These are phyloP conservation scores for Siniperca chuatsi DNA, from an alignment of 2,113 vertebrate genomes.

Conservation along the genomic window DNA sequence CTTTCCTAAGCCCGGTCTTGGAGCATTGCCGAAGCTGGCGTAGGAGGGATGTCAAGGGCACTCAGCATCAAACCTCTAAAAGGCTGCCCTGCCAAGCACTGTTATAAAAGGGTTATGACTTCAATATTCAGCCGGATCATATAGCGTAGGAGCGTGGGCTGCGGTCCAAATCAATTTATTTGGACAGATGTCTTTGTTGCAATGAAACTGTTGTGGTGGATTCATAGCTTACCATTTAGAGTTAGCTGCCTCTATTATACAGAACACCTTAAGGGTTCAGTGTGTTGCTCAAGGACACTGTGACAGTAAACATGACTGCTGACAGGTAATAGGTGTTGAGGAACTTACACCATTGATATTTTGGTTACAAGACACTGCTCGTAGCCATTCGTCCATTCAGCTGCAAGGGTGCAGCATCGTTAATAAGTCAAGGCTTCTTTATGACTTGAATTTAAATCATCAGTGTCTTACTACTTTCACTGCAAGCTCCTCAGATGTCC, in stretches of 20 bases:
- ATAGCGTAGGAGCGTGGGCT: slow-evolving; percentile 48
- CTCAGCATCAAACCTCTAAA: slow-evolving; percentile 68
- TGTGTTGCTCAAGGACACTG: slow-evolving; percentile 55
- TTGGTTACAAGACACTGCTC: slow-evolving; percentile 2
- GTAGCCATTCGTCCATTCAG: neutral
- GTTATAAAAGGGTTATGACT: slow-evolving; percentile 71
- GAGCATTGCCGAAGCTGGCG: slow-evolving; percentile 43
- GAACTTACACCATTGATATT: slow-evolving; percentile 21
- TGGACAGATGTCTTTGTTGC: slow-evolving; percentile 71
- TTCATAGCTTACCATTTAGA: slow-evolving; percentile 63
- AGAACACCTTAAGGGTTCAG: slow-evolving; percentile 18
- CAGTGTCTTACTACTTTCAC: neutral
- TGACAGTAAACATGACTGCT: slow-evolving; percentile 38
- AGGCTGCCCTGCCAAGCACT: slow-evolving; percentile 61
- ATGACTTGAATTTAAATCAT: slow-evolving; percentile 50
- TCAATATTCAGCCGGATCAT: slow-evolving; percentile 72
- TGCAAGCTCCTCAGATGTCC: slow-evolving; percentile 21
- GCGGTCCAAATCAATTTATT: slow-evolving; percentile 71
- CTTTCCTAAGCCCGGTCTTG: slow-evolving; percentile 26
- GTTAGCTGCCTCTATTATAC: slow-evolving; percentile 33
- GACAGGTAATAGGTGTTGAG: slow-evolving; percentile 27
- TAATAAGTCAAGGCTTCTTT: slow-evolving; percentile 22
- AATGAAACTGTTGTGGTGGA: slow-evolving; percentile 56
- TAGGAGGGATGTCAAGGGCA: slow-evolving; percentile 68
- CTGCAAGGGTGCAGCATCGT: slow-evolving; percentile 20